Evolutionary conservation across 2,888 invertebrate genomes (phyloP), one percentile per base, ranked within the genome.

Genomic region (Augiades crinisus): DNA sequence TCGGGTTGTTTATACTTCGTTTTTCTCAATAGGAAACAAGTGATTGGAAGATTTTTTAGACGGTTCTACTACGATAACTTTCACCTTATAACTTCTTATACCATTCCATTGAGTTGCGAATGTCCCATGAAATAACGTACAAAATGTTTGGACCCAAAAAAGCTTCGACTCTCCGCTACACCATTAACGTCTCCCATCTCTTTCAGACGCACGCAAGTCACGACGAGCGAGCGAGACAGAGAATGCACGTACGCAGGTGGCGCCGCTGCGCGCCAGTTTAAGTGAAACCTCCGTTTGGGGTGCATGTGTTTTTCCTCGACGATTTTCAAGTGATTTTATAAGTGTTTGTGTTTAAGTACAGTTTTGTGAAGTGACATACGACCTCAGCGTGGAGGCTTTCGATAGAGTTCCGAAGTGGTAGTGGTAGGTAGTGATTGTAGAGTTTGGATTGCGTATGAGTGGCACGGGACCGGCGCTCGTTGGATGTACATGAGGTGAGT

Each of bases 211-310:
- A 27, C 41, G 47, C 49, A 30, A 24, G 50, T 34, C 30, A 16
- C 10, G 10, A 54, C 8, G 58, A 63, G 38, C 8, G 63, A 58
- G 62, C 59, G 51, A 46, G 46, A 40, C 27, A 50, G 47, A 36
- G 5, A 2, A 16, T 57, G 53, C 52, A 60, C 54, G 43, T 40
- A 55, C 59, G 57, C 59, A 61, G 57, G 61, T 61, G 61, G 68
- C 67, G 67, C 68, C 68, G 60, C 68, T 55, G 37, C 55, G 72
- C 72, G 74, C 69, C 71, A 81, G 78, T 80, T 57, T 52, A 19
- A 53, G 60, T 40, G 54, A 69, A 75, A 59, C 71, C 57, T 53
- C 60, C 37, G 30, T 10, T 49, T 27, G 53, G 40, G 54, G 31
- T 45, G 58, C 70, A 56, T 62, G 64, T 65, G 63, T 63, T 14